These are phyloP conservation scores for Macroramphosus scolopax DNA, from an alignment of 2,797 vertebrate genomes.

Conservation along the genomic window DNA sequence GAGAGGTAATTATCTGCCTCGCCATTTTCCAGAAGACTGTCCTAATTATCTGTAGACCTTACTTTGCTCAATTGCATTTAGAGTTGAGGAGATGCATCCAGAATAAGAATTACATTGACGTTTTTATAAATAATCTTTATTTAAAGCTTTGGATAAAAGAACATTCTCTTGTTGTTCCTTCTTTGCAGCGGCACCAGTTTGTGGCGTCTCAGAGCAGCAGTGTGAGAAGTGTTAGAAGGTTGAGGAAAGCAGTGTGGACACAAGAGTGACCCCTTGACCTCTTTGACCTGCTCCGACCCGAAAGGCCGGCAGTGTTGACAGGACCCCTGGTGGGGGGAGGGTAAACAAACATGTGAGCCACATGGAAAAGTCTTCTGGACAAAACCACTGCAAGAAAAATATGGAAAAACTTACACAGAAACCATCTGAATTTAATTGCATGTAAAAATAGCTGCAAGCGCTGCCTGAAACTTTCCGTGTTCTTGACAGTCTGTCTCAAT, in stretches of 20 bases:
- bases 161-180: too few species aligned
- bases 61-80: too few species aligned
- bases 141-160: too few species aligned
- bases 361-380: constrained; percentile 37
- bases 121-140: too few species aligned
- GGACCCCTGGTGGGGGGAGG: constrained; percentile 50
- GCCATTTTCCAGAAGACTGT: too few species aligned
- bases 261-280: constrained; percentile 43
- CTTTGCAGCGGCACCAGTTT: too few species aligned
- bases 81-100: too few species aligned
- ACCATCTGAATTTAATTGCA: constrained; percentile 8
- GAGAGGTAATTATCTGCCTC: too few species aligned
- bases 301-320: constrained; percentile 55
- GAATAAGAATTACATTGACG: too few species aligned
- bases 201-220: too few species aligned
- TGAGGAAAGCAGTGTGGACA: constrained; percentile 12
- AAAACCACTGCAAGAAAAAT: constrained; percentile 19
- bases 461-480: not conserved
- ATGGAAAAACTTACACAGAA: not conserved
- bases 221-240: not conserved
- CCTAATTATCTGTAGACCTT: too few species aligned
- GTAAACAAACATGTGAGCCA: constrained; percentile 56
- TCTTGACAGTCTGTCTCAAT: constrained; percentile 16
- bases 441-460: too few species aligned
- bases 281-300: constrained; percentile 46